Evolutionary conservation across 2,113 vertebrate species (phyloP).

Genomic region (Cynocephalus volans): DNA sequence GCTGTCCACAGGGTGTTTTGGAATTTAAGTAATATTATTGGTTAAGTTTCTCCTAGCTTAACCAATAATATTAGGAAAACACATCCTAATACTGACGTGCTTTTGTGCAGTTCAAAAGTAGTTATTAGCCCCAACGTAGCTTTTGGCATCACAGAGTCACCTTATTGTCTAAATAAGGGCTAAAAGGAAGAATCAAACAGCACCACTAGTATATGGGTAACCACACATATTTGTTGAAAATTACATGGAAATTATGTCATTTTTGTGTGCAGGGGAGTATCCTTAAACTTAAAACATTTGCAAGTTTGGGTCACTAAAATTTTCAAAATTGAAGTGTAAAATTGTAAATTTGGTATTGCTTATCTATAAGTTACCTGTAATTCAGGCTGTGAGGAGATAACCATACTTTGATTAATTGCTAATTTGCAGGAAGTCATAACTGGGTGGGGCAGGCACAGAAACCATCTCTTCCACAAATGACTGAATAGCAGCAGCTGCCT

Average conservation of each 20-base stretch:
- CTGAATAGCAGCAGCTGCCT: background rate
- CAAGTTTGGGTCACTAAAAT: background rate
- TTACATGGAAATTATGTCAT: background rate
- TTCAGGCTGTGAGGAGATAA: background rate
- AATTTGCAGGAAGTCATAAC: background rate
- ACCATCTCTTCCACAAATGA: accelerated
- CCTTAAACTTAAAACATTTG: background rate
- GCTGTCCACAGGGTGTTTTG: too few species aligned
- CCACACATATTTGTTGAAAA: background rate
- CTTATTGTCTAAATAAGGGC: background rate
- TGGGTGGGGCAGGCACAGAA: background rate
- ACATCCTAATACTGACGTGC: background rate
- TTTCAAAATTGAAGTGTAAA: background rate
- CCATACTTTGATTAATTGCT: background rate
- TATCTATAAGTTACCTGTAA: background rate
- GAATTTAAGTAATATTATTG: background rate
- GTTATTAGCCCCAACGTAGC: background rate
- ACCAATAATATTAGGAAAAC: too few species aligned
- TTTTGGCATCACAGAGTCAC: background rate
- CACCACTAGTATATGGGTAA: background rate
- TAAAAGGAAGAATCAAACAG: background rate
- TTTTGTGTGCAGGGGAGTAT: background rate
- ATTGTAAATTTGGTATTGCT: background rate
- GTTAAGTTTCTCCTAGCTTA: background rate
- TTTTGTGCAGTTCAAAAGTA: background rate